Base-by-base conservation (phyloP, 2,113 vertebrate genomes). In the Zootoca vivipara region DNA sequence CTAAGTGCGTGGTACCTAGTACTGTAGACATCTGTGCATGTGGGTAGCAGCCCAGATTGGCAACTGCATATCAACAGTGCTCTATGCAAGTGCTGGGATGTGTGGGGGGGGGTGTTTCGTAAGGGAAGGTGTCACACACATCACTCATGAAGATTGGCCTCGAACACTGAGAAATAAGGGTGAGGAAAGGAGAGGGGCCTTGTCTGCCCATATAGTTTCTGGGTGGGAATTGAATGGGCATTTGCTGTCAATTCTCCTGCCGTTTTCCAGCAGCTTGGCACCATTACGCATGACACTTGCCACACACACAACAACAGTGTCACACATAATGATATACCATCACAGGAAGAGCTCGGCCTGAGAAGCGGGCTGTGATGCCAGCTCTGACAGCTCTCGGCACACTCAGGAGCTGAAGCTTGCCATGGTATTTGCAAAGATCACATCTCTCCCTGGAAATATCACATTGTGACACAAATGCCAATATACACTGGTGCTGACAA, bases 381-480 rank as follows among this genome's bases (percentile, higher is more conserved):
- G 92, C 89, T 86, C 84, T 93, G 94, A 92, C 88, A 92, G 89
- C 88, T 78, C 92, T 83, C 79, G 0, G 83, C 0, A 0, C 89
- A 75, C 85, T 0, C 33, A 40, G 83, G 83, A 92, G 88, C 85
- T 75, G 85, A 89, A 94, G 90, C 93, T 87, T 35, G 1, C 92
- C 88, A 93, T 80, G 89, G 86, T 26, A 85, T 90, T 89, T 77
- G 88, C 92, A 87, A 85, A 90, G 92, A 85, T 92, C 92, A 58
- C 28, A 10, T 88, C 90, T 87, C 88, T 74, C 82, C 81, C 89
- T 82, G 26, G 1, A 83, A 87, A 92, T 65, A 88, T 87, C 92
- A 91, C 65, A 86, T 86, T 92, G 82, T n/a, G 58, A 84, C 80
- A 40, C 70, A 80, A 69, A 42, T 1, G 56, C 0, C 89, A 73